A percentile compares a stretch with the other conserved stretches of the same genome.
These are phyloP conservation scores for Acromyrmex echinatior DNA, from an alignment of 1,140 invertebrate species.

Conservation along the genomic window DNA sequence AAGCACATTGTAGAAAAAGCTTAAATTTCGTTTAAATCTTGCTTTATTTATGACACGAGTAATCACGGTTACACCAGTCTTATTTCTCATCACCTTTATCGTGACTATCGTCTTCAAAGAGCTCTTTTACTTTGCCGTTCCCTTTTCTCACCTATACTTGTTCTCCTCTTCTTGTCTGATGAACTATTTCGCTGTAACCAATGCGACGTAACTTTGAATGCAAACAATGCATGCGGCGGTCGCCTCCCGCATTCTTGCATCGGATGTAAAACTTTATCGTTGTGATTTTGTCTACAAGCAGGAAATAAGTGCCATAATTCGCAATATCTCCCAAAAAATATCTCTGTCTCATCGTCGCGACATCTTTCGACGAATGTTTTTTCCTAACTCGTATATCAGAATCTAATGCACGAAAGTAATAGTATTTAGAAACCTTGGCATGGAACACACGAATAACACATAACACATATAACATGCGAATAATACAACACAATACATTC, in stretches of 20 bases:
- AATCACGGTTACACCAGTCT: not conserved
- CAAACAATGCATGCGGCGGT: slow-evolving; percentile 16
- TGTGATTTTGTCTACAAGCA: not conserved
- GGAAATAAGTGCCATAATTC: not conserved
- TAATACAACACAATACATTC: not conserved
- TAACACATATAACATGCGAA: not conserved
- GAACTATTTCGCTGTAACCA: slow-evolving; percentile 14
- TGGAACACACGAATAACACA: not conserved
- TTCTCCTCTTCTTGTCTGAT: not conserved
- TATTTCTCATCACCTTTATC: slow-evolving; percentile 6
- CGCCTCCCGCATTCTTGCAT: not conserved
- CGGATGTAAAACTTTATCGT: slow-evolving; percentile 33
- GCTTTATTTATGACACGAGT: not conserved
- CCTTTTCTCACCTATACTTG: not conserved
- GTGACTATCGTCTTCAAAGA: not conserved
- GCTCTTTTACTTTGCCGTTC: not conserved
- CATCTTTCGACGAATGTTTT: not conserved
- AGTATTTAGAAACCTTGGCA: not conserved
- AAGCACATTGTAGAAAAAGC: too few species aligned
- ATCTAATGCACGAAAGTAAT: not conserved
- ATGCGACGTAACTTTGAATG: slow-evolving; percentile 16
- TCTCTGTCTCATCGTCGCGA: not conserved
- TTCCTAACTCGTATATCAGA: not conserved
- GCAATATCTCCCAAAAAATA: not conserved
- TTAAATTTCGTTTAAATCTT: not conserved